Evolutionary conservation across 35 echinoderm and acorn worm species (phyloP).

Genomic region (Patiria miniata): DNA sequence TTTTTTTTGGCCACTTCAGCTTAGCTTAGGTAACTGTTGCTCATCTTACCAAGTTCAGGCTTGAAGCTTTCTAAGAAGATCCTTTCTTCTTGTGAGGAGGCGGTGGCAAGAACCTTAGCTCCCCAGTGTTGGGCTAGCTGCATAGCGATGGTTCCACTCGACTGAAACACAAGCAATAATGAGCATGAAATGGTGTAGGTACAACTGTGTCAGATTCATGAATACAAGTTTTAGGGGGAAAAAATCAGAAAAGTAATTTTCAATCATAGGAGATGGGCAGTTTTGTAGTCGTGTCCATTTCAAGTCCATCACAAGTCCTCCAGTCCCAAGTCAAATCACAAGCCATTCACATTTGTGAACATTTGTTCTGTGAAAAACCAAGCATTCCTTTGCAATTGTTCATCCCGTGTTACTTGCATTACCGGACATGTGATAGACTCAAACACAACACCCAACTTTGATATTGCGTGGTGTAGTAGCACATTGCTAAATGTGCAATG

Average conservation of each 20-base stretch:
- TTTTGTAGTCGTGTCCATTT: neutral
- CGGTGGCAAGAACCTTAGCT: slow-evolving; percentile 87
- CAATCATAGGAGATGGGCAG: neutral
- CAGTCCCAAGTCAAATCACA: no score
- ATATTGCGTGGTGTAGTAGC: no score
- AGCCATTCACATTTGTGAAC: no score
- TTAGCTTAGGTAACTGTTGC: no score
- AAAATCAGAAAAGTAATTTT: neutral
- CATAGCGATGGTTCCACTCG: slow-evolving; percentile 58
- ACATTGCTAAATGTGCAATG: no score
- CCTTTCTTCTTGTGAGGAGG: slow-evolving; percentile 62
- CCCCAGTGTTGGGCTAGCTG: slow-evolving; percentile 94
- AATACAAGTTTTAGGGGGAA: neutral
- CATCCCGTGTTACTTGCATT: no score
- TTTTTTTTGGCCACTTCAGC: no score
- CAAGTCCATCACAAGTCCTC: no score
- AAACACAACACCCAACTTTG: no score
- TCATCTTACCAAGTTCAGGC: slow-evolving; percentile 70
- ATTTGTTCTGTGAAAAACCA: no score
- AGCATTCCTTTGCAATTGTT: no score
- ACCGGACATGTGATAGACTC: no score
- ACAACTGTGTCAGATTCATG: neutral
- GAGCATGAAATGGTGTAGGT: neutral
- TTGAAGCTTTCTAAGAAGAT: slow-evolving; percentile 63
- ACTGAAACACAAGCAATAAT: slow-evolving; percentile 32